These are phyloP conservation scores for Paracentrotus lividus DNA, from an alignment of 53 echinoderm and acorn worm species.

Conservation along the genomic window DNA sequence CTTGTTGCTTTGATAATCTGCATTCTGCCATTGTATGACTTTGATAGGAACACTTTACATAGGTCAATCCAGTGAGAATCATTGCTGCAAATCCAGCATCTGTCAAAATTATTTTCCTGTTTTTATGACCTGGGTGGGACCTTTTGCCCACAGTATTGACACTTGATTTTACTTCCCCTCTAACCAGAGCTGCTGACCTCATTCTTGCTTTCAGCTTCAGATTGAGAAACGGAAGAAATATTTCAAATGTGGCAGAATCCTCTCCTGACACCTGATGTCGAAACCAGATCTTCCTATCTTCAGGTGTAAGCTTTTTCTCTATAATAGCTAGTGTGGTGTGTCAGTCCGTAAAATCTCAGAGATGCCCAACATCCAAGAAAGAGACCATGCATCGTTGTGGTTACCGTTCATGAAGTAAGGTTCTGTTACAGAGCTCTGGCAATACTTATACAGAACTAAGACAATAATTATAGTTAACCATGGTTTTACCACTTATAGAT, in stretches of 20 bases:
- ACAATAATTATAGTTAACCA: too few species aligned
- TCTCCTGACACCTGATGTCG: neutral
- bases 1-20: conserved; percentile 70
- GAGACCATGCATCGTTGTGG: too few species aligned
- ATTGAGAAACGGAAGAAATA: neutral
- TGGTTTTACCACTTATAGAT: too few species aligned
- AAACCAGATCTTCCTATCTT: conserved; percentile 70
- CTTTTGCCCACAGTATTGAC: neutral
- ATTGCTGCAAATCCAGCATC: conserved; percentile 78
- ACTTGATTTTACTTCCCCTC: conserved; percentile 35
- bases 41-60: conserved; percentile 65
- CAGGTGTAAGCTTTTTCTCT: conserved; percentile 50
- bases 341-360: too few species aligned
- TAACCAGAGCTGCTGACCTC: conserved; percentile 76
- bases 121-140: neutral
- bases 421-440: too few species aligned
- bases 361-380: too few species aligned
- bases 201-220: conserved; percentile 70
- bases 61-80: conserved; percentile 82
- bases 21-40: conserved; percentile 61
- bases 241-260: neutral
- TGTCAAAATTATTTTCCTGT: neutral
- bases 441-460: too few species aligned
- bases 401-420: too few species aligned
- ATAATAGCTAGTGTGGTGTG: too few species aligned